These are phyloP conservation scores for Drosophila glabriapex DNA, from an alignment of 2,888 invertebrate genomes.

Conservation along the genomic window DNA sequence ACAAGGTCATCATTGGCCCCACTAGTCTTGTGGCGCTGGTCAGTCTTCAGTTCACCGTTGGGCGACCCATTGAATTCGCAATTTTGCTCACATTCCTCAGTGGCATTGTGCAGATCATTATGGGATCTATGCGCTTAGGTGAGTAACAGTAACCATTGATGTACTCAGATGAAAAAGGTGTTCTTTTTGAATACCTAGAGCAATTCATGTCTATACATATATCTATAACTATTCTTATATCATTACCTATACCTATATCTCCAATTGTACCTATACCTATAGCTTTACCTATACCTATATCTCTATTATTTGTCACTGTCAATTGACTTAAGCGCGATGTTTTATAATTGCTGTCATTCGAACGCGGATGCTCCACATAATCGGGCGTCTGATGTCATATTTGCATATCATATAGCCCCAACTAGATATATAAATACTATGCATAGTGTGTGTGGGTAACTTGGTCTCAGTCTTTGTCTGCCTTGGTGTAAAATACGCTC, in stretches of 20 bases:
- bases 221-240: too few species aligned
- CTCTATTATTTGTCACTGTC: constrained; percentile 10
- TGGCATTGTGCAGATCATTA: constrained; percentile 91
- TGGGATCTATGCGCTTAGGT: constrained; percentile 93
- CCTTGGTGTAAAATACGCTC: not conserved
- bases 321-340: constrained; percentile 46
- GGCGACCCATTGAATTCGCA: constrained; percentile 90
- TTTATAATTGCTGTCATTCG: constrained; percentile 11
- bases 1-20: constrained; percentile 93
- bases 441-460: not conserved
- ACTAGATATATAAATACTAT: constrained; percentile 2
- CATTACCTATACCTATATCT: not conserved
- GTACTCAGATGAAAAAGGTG: not conserved
- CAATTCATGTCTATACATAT: not conserved
- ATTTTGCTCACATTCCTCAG: constrained; percentile 91
- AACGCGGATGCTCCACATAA: constrained; percentile 11
- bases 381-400: constrained; percentile 10
- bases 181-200: not conserved
- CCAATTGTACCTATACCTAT: too few species aligned
- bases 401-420: not conserved
- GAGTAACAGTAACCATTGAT: constrained; percentile 60
- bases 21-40: constrained; percentile 93
- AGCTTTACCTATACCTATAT: not conserved
- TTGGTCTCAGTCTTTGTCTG: not conserved
- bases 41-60: constrained; percentile 90